Evolutionary conservation across 1,140 invertebrate genomes (phyloP).

Genomic region (Leptinotarsa lineolata): DNA sequence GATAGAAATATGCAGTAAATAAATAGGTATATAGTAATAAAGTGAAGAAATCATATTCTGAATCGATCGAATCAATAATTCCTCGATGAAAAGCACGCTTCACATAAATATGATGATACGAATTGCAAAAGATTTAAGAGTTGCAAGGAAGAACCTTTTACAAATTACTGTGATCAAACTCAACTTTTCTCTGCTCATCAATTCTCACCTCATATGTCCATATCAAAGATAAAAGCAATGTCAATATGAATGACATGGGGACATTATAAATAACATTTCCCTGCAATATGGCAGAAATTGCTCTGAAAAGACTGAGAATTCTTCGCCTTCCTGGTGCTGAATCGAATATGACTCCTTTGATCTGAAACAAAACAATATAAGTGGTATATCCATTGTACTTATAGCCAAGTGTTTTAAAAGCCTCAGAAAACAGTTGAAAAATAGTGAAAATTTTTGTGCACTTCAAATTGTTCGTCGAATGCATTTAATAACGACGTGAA

Average conservation of each 20-base stretch:
- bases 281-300: conserved; percentile 65
- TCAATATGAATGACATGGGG: conserved; percentile 62
- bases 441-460: too few species aligned
- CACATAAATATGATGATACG: not conserved
- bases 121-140: not conserved
- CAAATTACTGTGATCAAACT: too few species aligned
- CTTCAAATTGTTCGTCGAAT: too few species aligned
- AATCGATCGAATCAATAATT: not conserved
- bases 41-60: not conserved
- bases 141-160: too few species aligned
- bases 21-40: not conserved
- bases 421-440: not conserved
- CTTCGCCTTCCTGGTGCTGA: conserved; percentile 71
- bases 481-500: too few species aligned
- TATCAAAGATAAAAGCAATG: conserved; percentile 63
- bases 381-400: too few species aligned
- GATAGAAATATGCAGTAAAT: too few species aligned
- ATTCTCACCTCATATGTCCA: conserved; percentile 63
- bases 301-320: conserved; percentile 62
- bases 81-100: not conserved
- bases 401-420: not conserved
- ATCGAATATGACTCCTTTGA: conserved; percentile 77
- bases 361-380: conserved; percentile 52
- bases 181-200: not conserved
- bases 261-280: conserved; percentile 60